phyloP scores from a whole-genome alignment of 2,888 invertebrate species.

The Caenorhabditis panamensis region DNA sequence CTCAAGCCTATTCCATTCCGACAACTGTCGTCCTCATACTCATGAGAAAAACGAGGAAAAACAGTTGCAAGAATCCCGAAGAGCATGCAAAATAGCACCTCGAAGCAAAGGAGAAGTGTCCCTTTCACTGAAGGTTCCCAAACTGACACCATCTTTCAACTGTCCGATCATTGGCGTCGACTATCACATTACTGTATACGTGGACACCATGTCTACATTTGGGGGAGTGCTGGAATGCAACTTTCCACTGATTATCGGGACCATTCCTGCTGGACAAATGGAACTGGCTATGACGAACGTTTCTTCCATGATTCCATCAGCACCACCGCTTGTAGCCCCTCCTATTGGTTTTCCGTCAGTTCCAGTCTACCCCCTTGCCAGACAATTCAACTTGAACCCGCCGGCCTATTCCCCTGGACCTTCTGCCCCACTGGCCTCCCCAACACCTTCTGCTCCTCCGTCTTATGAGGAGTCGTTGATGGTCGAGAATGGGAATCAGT shows the following conservation, averaged over 20 bases:
- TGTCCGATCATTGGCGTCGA: constrained; percentile 54
- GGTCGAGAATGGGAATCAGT: background rate
- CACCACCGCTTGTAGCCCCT: background rate
- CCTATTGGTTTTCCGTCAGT: background rate
- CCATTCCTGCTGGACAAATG: background rate
- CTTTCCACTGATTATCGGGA: constrained; percentile 5
- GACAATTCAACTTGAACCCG: background rate
- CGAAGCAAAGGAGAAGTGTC: background rate
- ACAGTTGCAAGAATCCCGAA: background rate
- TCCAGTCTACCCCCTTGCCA: constrained; percentile 3
- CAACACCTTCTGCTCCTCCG: background rate
- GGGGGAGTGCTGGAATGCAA: background rate
- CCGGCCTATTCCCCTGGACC: background rate
- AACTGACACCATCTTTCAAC: background rate
- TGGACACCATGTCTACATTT: background rate
- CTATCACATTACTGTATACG: background rate
- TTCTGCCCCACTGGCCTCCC: background rate
- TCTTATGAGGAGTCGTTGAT: constrained; percentile 1
- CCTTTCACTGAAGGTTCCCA: constrained; percentile 8
- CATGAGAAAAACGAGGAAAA: constrained; percentile 2
- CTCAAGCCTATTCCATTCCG: background rate
- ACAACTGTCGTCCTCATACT: background rate
- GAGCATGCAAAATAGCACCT: background rate
- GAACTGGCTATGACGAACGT: no score
- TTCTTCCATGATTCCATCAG: background rate